Evolutionary conservation across 2,113 vertebrate genomes (phyloP).

Genomic region (Colossoma macropomum): DNA sequence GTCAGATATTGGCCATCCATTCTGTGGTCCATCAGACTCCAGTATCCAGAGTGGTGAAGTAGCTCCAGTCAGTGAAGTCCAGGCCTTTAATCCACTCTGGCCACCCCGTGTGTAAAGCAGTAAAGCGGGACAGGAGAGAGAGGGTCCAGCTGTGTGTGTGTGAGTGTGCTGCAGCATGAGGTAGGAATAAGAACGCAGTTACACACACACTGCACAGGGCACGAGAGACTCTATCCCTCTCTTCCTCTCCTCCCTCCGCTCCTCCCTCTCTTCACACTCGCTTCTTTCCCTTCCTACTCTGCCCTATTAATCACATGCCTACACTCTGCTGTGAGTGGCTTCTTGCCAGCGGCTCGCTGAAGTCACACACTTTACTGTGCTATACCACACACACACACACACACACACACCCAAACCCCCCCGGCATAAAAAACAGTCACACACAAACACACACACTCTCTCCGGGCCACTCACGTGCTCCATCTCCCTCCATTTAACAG

Average conservation of each 20-base stretch:
- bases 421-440: conserved; percentile 60
- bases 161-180: conserved; percentile 44
- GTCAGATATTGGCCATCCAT: background rate
- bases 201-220: conserved; percentile 26
- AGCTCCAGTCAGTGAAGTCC: background rate
- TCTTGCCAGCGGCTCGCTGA: conserved; percentile 67
- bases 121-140: background rate
- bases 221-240: conserved; percentile 21
- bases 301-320: conserved; percentile 22
- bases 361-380: conserved; percentile 51
- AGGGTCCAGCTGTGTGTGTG: conserved; percentile 11
- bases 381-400: conserved; percentile 19
- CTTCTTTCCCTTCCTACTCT: conserved; percentile 18
- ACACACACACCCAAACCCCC: conserved; percentile 16
- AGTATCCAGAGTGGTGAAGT: background rate
- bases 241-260: conserved; percentile 57
- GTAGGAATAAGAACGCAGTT: conserved; percentile 56
- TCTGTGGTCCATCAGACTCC: background rate
- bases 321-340: conserved; percentile 17
- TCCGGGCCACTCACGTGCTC: conserved; percentile 1
- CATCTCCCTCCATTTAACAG: background rate
- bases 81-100: background rate
- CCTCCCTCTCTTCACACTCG: conserved; percentile 39
- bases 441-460: conserved; percentile 34
- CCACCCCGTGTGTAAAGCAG: background rate